Evolutionary conservation across 2,888 invertebrate species (phyloP), one percentile per base, ranked within the genome.

Genomic region (Hypsopygia costalis): DNA sequence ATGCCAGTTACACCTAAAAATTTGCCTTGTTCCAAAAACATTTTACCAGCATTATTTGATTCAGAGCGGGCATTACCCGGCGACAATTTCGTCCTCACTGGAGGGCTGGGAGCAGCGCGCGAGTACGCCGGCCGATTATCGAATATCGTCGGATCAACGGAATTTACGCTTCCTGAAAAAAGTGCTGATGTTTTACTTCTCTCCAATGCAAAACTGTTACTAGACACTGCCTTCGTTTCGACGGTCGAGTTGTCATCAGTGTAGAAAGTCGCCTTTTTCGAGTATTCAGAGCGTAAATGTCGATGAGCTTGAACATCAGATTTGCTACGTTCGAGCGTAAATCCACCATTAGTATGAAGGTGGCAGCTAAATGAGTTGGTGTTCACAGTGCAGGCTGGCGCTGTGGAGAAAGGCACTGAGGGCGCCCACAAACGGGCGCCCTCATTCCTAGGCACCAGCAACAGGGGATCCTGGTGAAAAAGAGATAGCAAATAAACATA

Each of bases 371-470:
- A 89, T 10, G 86, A 81, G 53, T 66, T 75, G 6, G 78, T 80
- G 49, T 78, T 82, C 2, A 76, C 69, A 8, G 81, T 70, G 47
- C 88, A 88, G 1, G 87, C 87, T 3, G 87, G 78, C 7, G 62
- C 62, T 1, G 87, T 78, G 1, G 88, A 88, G 52, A 83, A 83
- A 1, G 88, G 87, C 40, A 82, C 69, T 1, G 86, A 56, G 0
- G 89, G 89, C 7, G 83, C 90, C 87, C 81, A 90, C 43, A 81
- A 56, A 57, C 82, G 88, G 6, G 89, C 88, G 10, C 92, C 92
- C 49, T 90, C 90, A 69, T 92, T 92, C 49, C 92, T 80, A 6
- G 92, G 92, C 51, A 91, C 91, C 67, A 92, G 72, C 29, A 92
- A 66, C 7, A 92, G 70, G 0, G 92, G 92, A 67, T 92, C 89